Percentiles rank a stretch among this genome's conserved stretches.
phyloP scores from a whole-genome alignment of 2,888 invertebrate species.

The Sinopyrophorus schimmeli region DNA sequence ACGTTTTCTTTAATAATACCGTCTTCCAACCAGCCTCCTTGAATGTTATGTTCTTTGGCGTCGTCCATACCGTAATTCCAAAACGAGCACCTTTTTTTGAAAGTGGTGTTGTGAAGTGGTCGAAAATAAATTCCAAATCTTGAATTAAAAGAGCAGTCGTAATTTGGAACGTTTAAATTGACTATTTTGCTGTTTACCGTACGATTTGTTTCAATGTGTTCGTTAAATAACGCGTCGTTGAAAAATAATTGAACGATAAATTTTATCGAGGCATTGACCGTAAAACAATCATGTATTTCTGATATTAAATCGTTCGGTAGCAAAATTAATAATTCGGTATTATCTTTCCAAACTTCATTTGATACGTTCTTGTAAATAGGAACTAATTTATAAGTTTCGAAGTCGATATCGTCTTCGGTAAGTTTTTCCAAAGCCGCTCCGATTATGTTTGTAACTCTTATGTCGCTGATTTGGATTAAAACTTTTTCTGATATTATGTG shows the following conservation, averaged over 20 bases:
- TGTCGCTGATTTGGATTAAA: not conserved
- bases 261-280: not conserved
- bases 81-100: conserved; percentile 53
- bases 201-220: conserved; percentile 2
- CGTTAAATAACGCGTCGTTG: conserved; percentile 30
- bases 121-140: conserved; percentile 59
- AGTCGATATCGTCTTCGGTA: not conserved
- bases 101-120: conserved; percentile 33
- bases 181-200: conserved; percentile 59
- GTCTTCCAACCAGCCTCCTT: conserved; percentile 17
- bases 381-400: not conserved
- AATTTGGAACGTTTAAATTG: conserved; percentile 62
- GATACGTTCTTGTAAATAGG: not conserved
- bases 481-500: not conserved
- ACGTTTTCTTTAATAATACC: conserved; percentile 37
- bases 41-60: conserved; percentile 53
- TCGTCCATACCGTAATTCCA: conserved; percentile 55
- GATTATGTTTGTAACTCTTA: not conserved
- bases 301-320: conserved; percentile 29
- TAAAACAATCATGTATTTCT: conserved; percentile 12
- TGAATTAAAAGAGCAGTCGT: conserved; percentile 56
- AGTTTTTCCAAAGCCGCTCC: not conserved
- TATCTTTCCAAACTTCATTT: not conserved
- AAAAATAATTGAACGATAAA: conserved; percentile 23
- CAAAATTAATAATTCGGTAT: conserved; percentile 29